Percentiles rank a stretch among this genome's conserved stretches.
These are phyloP conservation scores for Gadopsis bispinosus DNA, from an alignment of 2,797 vertebrate species.

Conservation along the genomic window DNA sequence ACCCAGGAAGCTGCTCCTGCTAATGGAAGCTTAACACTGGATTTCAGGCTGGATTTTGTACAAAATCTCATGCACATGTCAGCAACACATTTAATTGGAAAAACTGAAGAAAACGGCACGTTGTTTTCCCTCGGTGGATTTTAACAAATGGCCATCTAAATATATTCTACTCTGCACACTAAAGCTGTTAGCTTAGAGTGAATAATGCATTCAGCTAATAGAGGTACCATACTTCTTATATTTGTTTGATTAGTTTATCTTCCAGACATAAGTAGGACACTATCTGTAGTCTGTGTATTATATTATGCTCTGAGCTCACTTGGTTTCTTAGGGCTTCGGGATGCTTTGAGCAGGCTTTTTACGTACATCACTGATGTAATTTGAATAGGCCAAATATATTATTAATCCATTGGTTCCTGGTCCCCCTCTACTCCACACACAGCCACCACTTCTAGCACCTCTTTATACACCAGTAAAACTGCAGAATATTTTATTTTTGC, in stretches of 20 bases:
- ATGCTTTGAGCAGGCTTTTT: constrained; percentile 5
- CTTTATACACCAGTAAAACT: background rate
- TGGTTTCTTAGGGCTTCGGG: background rate
- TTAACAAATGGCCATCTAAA: constrained; percentile 39
- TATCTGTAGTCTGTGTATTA: background rate
- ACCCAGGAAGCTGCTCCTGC: constrained; percentile 11
- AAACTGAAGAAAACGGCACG: constrained; percentile 3
- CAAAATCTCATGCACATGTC: constrained; percentile 6
- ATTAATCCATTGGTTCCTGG: background rate
- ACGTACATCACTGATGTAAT: background rate
- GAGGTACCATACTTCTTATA: constrained; percentile 17
- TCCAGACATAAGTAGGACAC: constrained; percentile 30
- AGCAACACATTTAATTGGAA: constrained; percentile 10
- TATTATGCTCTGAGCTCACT: background rate
- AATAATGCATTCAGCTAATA: constrained; percentile 34
- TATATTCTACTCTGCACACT: constrained; percentile 14
- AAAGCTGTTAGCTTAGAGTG: constrained; percentile 34
- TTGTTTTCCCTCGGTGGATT: constrained; percentile 18
- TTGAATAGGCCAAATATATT: background rate
- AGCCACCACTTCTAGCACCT: background rate
- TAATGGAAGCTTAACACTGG: constrained; percentile 9
- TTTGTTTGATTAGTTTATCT: constrained; percentile 46
- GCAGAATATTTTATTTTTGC: background rate
- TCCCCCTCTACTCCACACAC: background rate
- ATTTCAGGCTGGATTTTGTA: constrained; percentile 18